A percentile compares a stretch with the other conserved stretches of the same genome.
Conservation (phyloP, 2,888 invertebrate genomes). For the Brachyopa scutellaris region DNA sequence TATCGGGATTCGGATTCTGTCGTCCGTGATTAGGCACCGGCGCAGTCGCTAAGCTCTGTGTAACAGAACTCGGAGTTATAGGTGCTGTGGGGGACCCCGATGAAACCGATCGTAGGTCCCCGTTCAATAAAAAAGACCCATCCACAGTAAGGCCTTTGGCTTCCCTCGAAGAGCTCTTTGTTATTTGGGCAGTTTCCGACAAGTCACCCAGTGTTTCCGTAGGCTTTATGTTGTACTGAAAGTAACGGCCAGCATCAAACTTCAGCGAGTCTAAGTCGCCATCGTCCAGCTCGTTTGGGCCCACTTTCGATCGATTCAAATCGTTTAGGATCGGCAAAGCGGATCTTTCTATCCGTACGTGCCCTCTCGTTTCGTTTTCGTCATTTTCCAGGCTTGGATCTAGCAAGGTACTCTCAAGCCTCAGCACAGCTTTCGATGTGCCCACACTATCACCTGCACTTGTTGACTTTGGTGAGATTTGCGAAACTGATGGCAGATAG, state of each 20-base stretch:
- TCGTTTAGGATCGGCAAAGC: conserved; percentile 84
- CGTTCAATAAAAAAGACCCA: conserved; percentile 81
- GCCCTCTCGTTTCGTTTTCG: conserved; percentile 79
- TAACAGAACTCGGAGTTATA: conserved; percentile 79
- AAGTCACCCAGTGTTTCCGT: conserved; percentile 77
- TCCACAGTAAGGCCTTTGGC: conserved; percentile 78
- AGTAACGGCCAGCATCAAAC: conserved; percentile 78
- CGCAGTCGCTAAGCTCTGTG: conserved; percentile 76
- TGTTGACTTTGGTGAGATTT: conserved; percentile 87
- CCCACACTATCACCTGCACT: conserved; percentile 74
- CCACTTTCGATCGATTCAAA: conserved; percentile 80
- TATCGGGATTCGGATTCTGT: conserved; percentile 88
- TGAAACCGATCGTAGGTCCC: conserved; percentile 81
- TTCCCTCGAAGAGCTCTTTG: conserved; percentile 77
- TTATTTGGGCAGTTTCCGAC: conserved; percentile 76
- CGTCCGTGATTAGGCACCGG: conserved; percentile 77
- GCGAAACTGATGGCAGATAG: conserved; percentile 83
- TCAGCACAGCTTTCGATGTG: conserved; percentile 73
- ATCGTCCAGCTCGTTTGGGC: conserved; percentile 78
- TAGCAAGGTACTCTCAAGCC: conserved; percentile 77
- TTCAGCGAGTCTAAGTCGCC: conserved; percentile 75
- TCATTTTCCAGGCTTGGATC: conserved; percentile 75
- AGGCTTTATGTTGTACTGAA: conserved; percentile 81
- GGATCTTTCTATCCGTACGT: conserved; percentile 83
- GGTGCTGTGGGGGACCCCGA: conserved; percentile 80